Evolutionary conservation across 1,140 invertebrate genomes (phyloP).

Genomic region (Palaemon carinicauda): DNA sequence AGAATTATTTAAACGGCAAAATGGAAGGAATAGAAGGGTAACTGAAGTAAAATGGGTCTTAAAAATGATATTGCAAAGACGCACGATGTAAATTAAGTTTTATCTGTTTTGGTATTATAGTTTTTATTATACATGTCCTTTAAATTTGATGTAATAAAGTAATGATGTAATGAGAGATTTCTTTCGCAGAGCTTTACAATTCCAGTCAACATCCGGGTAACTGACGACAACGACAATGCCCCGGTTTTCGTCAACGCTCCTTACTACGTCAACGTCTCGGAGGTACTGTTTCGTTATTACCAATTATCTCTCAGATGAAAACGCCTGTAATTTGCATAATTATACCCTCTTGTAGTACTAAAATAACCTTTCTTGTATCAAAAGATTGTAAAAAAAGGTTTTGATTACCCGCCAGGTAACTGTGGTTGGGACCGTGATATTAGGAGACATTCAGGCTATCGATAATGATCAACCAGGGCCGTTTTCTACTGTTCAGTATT

Average conservation of each 20-base stretch:
- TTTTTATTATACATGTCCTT: no score
- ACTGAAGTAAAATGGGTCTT: no score
- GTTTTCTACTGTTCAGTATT: conserved; percentile 87
- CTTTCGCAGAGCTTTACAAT: conserved; percentile 79
- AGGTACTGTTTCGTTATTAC: conserved; percentile 66
- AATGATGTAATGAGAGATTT: background rate
- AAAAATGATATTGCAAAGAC: no score
- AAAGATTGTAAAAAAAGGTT: background rate
- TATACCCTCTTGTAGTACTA: no score
- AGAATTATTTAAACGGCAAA: no score
- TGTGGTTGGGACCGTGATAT: conserved; percentile 79
- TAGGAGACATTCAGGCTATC: conserved; percentile 78
- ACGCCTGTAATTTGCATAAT: no score
- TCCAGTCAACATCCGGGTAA: conserved; percentile 89
- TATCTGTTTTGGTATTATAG: no score
- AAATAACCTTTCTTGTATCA: no score
- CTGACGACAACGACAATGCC: conserved; percentile 91
- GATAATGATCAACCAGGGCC: conserved; percentile 89
- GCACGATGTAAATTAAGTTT: no score
- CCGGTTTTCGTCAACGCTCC: conserved; percentile 83
- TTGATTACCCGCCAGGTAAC: conserved; percentile 72
- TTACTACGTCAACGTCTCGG: conserved; percentile 83
- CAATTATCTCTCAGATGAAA: no score
- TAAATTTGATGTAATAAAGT: no score
- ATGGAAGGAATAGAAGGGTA: no score